Percentiles rank a stretch among this genome's conserved stretches.
Evolutionary conservation across 2,888 invertebrate genomes (phyloP).

Genomic region (Gerris lacustris): DNA sequence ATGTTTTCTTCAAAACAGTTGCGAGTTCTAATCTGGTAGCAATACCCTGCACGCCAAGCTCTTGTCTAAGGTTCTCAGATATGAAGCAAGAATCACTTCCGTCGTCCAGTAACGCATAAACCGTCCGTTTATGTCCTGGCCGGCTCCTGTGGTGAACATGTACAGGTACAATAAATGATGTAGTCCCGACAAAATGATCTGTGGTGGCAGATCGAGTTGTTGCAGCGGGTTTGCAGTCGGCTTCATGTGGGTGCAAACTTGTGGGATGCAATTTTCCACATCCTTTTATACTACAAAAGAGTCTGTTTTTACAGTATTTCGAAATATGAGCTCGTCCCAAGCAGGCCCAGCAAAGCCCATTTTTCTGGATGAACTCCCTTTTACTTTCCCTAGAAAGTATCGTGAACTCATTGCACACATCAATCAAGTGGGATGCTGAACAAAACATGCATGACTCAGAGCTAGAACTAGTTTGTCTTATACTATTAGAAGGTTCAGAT

Average conservation of each 20-base stretch:
- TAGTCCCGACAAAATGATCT: background rate
- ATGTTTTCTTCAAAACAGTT: background rate
- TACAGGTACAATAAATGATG: background rate
- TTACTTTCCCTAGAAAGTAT: background rate
- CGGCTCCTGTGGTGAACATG: background rate
- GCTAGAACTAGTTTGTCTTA: too few relatives aligned
- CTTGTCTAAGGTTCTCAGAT: too few relatives aligned
- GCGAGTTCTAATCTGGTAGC: background rate
- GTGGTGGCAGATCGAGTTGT: background rate
- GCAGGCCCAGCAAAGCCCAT: background rate
- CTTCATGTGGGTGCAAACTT: background rate
- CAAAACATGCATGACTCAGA: background rate
- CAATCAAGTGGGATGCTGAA: background rate
- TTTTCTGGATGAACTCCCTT: background rate
- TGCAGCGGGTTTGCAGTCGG: background rate
- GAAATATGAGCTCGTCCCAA: background rate
- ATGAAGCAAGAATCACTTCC: too few relatives aligned
- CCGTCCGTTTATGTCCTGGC: background rate
- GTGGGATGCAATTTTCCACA: background rate
- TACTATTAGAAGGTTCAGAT: too few relatives aligned
- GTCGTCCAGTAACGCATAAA: background rate
- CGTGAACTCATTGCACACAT: background rate
- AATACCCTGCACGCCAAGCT: too few relatives aligned
- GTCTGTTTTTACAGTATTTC: background rate
- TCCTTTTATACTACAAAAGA: background rate